A percentile compares a stretch with the other conserved stretches of the same genome.
These are phyloP conservation scores for Sarcophaga bullata DNA, from an alignment of 1,140 invertebrate genomes.

Conservation along the genomic window DNA sequence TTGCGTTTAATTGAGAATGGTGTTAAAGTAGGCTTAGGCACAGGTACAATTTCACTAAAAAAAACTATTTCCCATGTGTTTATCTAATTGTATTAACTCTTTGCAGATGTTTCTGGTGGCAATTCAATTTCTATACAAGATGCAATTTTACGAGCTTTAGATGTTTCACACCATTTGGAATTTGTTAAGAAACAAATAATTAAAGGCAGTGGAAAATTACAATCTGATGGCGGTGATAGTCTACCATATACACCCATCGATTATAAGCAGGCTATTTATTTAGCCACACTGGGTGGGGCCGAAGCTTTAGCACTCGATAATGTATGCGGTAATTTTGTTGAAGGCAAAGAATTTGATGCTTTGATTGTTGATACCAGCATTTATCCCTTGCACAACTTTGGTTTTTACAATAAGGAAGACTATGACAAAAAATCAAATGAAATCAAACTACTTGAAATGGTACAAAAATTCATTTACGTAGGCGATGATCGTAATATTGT, in stretches of 20 bases:
- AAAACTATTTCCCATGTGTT: slow-evolving; percentile 4
- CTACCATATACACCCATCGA: slow-evolving; percentile 68
- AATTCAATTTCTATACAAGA: slow-evolving; percentile 80
- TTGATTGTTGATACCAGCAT: slow-evolving; percentile 73
- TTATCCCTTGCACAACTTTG: slow-evolving; percentile 70
- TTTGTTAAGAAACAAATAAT: slow-evolving; percentile 64
- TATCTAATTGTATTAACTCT: not conserved
- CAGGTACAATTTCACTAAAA: slow-evolving; percentile 57
- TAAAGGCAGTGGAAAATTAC: slow-evolving; percentile 49
- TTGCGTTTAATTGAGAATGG: slow-evolving; percentile 72
- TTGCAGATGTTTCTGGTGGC: slow-evolving; percentile 85
- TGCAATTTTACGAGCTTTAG: slow-evolving; percentile 77
- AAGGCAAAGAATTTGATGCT: slow-evolving; percentile 89
- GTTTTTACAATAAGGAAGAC: slow-evolving; percentile 47
- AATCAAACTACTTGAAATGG: slow-evolving; percentile 68
- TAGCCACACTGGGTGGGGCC: slow-evolving; percentile 88
- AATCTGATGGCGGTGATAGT: slow-evolving; percentile 33
- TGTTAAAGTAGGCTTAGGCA: slow-evolving; percentile 85
- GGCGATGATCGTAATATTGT: slow-evolving; percentile 88
- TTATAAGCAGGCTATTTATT: slow-evolving; percentile 82
- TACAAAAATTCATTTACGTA: slow-evolving; percentile 84
- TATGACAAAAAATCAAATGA: slow-evolving; percentile 48
- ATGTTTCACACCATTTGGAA: slow-evolving; percentile 76
- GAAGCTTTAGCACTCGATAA: slow-evolving; percentile 78
- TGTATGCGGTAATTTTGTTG: slow-evolving; percentile 80